Evolutionary conservation across 2,797 vertebrate genomes (phyloP).

Genomic region (Sebastes iracundus): DNA sequence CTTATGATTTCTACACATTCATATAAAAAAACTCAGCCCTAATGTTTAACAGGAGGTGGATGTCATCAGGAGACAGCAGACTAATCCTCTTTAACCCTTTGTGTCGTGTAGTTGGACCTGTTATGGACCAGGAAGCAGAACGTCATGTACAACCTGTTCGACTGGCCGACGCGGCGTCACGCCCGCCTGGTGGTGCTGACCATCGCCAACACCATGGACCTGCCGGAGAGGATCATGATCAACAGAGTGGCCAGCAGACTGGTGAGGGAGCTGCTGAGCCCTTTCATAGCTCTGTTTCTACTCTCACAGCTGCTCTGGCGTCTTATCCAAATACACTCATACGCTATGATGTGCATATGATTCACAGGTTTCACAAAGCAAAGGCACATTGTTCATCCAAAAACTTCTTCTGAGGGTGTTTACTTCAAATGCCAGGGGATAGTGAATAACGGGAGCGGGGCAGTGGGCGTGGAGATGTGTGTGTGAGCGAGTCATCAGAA

Average conservation of each 20-base stretch:
- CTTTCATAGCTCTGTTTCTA: not conserved
- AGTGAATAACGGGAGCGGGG: too few species aligned
- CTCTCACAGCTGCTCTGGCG: not conserved
- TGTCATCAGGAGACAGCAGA: not conserved
- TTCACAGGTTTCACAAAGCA: not conserved
- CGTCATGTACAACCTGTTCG: conserved; percentile 95
- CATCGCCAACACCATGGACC: conserved; percentile 98
- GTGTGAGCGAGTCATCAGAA: too few species aligned
- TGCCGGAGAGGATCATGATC: conserved; percentile 83
- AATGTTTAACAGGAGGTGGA: not conserved
- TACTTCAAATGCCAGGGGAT: too few species aligned
- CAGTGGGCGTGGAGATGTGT: too few species aligned
- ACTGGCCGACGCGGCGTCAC: conserved; percentile 93
- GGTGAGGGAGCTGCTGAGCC: conserved; percentile 75
- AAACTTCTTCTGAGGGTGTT: too few species aligned
- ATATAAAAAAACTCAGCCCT: not conserved
- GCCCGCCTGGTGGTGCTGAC: conserved; percentile 92
- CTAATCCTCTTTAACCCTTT: too few species aligned
- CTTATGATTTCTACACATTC: not conserved
- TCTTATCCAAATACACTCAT: not conserved
- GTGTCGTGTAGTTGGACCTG: conserved; percentile 88
- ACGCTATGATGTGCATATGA: not conserved
- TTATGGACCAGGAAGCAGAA: conserved; percentile 97
- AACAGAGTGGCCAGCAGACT: conserved; percentile 71
- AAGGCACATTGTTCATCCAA: not conserved